These are phyloP conservation scores for Heterohyrax brucei DNA, from an alignment of 2,797 vertebrate species.

Conservation along the genomic window DNA sequence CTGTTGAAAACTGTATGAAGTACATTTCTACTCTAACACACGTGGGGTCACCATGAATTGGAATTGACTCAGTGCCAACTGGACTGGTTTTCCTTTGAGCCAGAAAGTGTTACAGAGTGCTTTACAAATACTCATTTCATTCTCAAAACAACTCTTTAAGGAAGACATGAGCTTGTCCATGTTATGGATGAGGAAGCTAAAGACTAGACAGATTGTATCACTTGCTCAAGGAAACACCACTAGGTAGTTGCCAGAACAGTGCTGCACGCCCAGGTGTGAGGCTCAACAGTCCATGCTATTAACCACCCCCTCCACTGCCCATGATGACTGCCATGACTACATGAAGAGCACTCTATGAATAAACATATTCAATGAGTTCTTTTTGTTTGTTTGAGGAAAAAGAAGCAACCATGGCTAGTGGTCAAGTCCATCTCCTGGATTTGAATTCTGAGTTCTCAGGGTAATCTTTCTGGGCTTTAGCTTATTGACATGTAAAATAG, in stretches of 20 bases:
- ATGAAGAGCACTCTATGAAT: neutral
- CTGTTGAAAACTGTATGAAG: too few species aligned
- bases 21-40: too few species aligned
- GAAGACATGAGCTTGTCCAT: constrained; percentile 2
- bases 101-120: neutral
- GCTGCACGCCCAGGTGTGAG: neutral
- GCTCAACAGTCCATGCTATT: neutral
- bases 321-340: neutral
- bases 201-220: neutral
- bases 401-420: neutral
- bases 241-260: neutral
- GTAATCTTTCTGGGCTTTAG: neutral
- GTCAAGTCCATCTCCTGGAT: neutral
- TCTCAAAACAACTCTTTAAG: neutral
- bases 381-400: neutral
- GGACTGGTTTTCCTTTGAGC: neutral
- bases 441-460: neutral
- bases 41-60: too few species aligned
- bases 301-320: neutral
- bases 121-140: constrained; percentile 8
- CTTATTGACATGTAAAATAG: neutral
- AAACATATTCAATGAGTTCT: neutral
- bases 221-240: neutral
- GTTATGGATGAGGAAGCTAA: constrained; percentile 39
- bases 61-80: too few species aligned